Conservation (phyloP, 2,797 vertebrate genomes). For the Buceros bicornis region DNA sequence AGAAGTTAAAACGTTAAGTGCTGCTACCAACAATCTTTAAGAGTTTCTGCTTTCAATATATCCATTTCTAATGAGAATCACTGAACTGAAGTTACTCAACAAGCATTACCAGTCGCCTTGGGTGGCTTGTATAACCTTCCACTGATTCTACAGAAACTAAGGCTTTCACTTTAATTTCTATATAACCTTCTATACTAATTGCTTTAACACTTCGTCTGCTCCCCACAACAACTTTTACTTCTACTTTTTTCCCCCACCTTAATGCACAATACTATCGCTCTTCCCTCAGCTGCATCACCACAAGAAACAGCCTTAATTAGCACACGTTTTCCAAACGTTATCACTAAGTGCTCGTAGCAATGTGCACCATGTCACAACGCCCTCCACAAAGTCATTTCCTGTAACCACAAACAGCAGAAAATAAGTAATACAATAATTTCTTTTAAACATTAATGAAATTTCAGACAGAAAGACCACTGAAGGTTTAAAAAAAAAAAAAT, state of each 20-base stretch:
- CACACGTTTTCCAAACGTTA: not conserved
- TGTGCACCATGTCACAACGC: not conserved
- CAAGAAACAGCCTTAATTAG: not conserved
- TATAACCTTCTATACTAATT: not conserved
- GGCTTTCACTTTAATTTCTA: not conserved
- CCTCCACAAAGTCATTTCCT: not conserved
- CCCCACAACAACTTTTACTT: not conserved
- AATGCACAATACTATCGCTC: not conserved
- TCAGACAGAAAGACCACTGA: not conserved
- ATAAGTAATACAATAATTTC: not conserved
- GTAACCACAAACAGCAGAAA: not conserved
- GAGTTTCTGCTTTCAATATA: slow-evolving; percentile 27
- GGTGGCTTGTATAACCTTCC: not conserved
- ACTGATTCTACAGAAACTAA: not conserved
- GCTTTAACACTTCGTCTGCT: not conserved
- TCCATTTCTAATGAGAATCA: slow-evolving; percentile 14
- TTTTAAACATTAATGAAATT: not conserved
- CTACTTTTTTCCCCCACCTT: not conserved
- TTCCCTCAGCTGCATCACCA: not conserved
- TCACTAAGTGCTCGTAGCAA: not conserved
- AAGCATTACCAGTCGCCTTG: not conserved
- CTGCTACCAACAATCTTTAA: not conserved
- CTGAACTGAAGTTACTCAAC: not conserved
- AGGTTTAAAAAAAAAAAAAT: not conserved
- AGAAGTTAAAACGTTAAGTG: slow-evolving; percentile 22